A percentile compares a stretch with the other conserved stretches of the same genome.
Evolutionary conservation across 2,113 vertebrate species (phyloP).

Genomic region (Hippocampus zosterae): DNA sequence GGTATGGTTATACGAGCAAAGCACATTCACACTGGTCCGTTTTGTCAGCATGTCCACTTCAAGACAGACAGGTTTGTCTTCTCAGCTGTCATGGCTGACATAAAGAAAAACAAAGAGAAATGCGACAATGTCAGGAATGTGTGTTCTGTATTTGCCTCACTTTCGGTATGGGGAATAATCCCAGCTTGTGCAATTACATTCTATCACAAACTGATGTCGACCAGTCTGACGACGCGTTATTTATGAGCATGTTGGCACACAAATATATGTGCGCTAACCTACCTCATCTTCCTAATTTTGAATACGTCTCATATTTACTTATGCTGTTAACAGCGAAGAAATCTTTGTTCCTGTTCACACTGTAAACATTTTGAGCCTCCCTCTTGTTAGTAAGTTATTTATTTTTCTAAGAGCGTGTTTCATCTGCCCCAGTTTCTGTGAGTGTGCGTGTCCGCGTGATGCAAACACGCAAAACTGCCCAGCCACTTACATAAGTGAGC

Average conservation of each 20-base stretch:
- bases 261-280: not conserved
- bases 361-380: slow-evolving; percentile 8
- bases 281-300: slow-evolving; percentile 9
- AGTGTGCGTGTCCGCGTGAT: slow-evolving; percentile 14
- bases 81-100: slow-evolving; percentile 13
- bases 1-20: slow-evolving; percentile 4
- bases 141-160: not conserved
- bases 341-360: slow-evolving; percentile 23
- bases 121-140: slow-evolving; percentile 35
- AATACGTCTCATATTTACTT: slow-evolving; percentile 4
- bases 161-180: slow-evolving; percentile 1
- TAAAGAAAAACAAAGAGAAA: slow-evolving; percentile 6
- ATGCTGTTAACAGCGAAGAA: slow-evolving; percentile 11
- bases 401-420: slow-evolving; percentile 34
- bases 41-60: slow-evolving; percentile 5
- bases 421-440: slow-evolving; percentile 34
- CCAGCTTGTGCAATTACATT: slow-evolving; percentile 9
- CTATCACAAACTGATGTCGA: slow-evolving; percentile 30
- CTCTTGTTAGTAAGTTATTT: slow-evolving; percentile 31
- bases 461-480: slow-evolving; percentile 28
- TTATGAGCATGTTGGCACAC: slow-evolving; percentile 16
- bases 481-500: slow-evolving; percentile 58
- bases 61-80: slow-evolving; percentile 42
- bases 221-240: slow-evolving; percentile 42
- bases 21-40: not conserved